Evolutionary conservation across 2,797 vertebrate species (phyloP).

Genomic region (Loris lydekkerianus): DNA sequence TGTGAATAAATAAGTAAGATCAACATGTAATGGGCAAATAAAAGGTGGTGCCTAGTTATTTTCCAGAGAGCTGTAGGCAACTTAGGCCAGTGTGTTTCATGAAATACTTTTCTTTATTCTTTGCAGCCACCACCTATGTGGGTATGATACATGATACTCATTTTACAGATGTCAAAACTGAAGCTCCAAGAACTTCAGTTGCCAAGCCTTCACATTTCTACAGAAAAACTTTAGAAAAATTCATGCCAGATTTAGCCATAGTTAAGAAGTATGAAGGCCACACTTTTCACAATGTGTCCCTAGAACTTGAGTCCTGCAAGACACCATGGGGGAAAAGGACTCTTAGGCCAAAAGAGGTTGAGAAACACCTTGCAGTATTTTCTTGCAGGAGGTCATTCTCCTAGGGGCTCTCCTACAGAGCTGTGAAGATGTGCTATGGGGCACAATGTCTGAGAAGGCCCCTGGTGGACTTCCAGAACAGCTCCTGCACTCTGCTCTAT

Average conservation of each 20-base stretch:
- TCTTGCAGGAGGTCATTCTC: too few relatives aligned
- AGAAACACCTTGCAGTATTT: too few relatives aligned
- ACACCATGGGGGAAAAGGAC: not conserved
- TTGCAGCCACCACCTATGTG: too few relatives aligned
- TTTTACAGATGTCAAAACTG: not conserved
- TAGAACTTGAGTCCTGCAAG: not conserved
- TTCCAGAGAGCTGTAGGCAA: not conserved
- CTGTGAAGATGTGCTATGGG: not conserved
- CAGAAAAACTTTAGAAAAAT: not conserved
- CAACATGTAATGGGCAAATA: fast-evolving
- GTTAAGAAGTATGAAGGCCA: not conserved
- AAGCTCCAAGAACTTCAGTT: not conserved
- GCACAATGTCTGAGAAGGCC: too few relatives aligned
- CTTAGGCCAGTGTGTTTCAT: too few relatives aligned
- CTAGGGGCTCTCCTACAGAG: fast-evolving
- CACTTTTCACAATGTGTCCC: not conserved
- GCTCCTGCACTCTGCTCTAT: not conserved
- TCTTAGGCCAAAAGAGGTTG: not conserved
- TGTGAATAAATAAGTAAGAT: not conserved
- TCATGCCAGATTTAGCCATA: not conserved
- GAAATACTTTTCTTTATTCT: not conserved
- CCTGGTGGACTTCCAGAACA: fast-evolving
- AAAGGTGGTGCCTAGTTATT: not conserved
- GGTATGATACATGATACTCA: not conserved
- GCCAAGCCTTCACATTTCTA: not conserved